phyloP scores from a whole-genome alignment of 2,113 vertebrate genomes.

The Onychostoma macrolepis region DNA sequence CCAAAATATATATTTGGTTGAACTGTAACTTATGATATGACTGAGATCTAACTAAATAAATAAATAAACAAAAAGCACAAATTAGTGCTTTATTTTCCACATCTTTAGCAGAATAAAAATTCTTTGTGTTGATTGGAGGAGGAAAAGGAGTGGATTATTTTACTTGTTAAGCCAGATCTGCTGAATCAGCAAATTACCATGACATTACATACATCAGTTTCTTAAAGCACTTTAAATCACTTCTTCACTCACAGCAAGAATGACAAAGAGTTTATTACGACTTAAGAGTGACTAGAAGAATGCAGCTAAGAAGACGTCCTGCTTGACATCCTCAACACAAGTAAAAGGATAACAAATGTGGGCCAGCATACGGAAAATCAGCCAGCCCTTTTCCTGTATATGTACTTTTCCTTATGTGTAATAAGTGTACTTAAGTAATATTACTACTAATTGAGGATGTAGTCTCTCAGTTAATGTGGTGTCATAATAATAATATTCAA shows the following conservation, averaged over 20 bases:
- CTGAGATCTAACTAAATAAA: neutral
- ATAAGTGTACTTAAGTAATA: neutral
- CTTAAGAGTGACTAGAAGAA: neutral
- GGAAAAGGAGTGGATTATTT: neutral
- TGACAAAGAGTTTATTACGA: slow-evolving; percentile 8
- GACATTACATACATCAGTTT: slow-evolving; percentile 9
- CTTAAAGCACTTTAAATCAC: slow-evolving; percentile 17
- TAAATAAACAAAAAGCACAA: neutral
- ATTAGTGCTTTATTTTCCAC: neutral
- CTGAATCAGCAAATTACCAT: slow-evolving; percentile 16
- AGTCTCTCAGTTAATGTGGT: neutral
- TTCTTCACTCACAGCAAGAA: slow-evolving; percentile 23
- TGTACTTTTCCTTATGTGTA: too few relatives aligned
- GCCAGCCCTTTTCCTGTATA: neutral
- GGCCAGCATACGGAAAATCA: neutral
- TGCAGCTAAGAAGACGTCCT: slow-evolving; percentile 3
- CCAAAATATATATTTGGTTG: neutral
- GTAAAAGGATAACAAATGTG: slow-evolving; percentile 10
- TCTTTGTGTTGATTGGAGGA: neutral
- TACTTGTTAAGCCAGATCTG: slow-evolving; percentile 11
- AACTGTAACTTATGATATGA: neutral
- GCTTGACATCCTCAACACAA: slow-evolving; percentile 1
- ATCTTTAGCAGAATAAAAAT: neutral
- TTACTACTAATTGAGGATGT: neutral
- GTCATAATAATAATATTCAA: neutral